Evolutionary conservation across 2,888 invertebrate species (phyloP).

Genomic region (Stenurella melanura): DNA sequence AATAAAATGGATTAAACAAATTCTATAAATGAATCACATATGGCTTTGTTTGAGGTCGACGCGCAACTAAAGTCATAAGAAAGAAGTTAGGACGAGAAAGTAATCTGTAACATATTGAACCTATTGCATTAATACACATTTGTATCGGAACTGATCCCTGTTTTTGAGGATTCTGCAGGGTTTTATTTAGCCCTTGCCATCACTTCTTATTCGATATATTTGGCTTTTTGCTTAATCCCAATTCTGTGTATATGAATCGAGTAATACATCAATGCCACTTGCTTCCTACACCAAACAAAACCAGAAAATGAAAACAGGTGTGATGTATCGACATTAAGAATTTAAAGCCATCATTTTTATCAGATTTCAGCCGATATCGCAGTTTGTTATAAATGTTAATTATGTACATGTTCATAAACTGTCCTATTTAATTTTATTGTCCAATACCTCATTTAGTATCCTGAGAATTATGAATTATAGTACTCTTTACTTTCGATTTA

Average conservation of each 20-base stretch:
- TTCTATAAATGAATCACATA: neutral
- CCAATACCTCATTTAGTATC: no score
- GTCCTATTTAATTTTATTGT: no score
- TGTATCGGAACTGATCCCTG: slow-evolving; percentile 61
- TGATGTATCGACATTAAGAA: neutral
- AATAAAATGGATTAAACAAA: neutral
- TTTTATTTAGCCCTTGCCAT: slow-evolving; percentile 47
- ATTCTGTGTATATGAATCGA: slow-evolving; percentile 33
- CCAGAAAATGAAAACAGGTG: neutral
- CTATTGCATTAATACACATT: slow-evolving; percentile 66
- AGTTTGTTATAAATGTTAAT: neutral
- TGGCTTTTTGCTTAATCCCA: slow-evolving; percentile 47
- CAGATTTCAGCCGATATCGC: neutral
- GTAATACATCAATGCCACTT: slow-evolving; percentile 20
- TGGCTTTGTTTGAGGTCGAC: slow-evolving; percentile 4
- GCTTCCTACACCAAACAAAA: neutral
- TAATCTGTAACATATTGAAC: slow-evolving; percentile 66
- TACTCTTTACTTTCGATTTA: no score
- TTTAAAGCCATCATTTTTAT: neutral
- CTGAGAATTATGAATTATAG: no score
- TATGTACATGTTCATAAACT: no score
- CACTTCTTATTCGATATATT: slow-evolving; percentile 52
- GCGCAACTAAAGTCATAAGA: slow-evolving; percentile 49
- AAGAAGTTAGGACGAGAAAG: slow-evolving; percentile 61
- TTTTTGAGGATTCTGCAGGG: slow-evolving; percentile 49